phyloP scores from a whole-genome alignment of 2,888 invertebrate species.

The Acrocyrtus sp. region DNA sequence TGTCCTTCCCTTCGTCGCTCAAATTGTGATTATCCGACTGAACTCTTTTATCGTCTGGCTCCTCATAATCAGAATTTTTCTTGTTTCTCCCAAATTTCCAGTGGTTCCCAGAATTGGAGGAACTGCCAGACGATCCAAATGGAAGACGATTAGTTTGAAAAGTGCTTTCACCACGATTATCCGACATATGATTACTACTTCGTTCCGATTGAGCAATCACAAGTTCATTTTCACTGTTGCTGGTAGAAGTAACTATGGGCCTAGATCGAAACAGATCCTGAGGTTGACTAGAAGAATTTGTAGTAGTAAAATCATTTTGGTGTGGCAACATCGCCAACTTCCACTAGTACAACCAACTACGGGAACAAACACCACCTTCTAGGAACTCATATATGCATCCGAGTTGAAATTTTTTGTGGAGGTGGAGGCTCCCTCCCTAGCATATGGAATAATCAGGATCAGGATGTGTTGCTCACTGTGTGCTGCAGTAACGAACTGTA shows the following conservation, averaged over 20 bases:
- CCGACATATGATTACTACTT: conserved; percentile 17
- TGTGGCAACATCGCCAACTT: neutral
- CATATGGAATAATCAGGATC: too few relatives aligned
- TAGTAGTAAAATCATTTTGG: conserved; percentile 16
- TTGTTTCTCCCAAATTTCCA: conserved; percentile 23
- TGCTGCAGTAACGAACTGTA: too few relatives aligned
- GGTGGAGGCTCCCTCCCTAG: too few relatives aligned
- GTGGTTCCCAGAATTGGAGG: neutral
- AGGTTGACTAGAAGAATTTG: conserved; percentile 31
- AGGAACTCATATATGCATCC: neutral
- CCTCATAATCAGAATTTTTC: conserved; percentile 47
- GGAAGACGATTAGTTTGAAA: conserved; percentile 3
- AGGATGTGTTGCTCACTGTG: too few relatives aligned
- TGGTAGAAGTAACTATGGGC: conserved; percentile 1
- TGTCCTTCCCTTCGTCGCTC: conserved; percentile 11
- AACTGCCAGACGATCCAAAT: neutral
- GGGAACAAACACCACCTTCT: neutral
- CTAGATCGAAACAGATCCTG: conserved; percentile 30
- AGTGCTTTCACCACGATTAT: neutral
- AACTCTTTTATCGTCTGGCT: conserved; percentile 42
- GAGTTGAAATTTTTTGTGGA: neutral
- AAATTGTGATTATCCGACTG: conserved; percentile 14
- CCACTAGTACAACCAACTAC: neutral
- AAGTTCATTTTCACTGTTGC: neutral
- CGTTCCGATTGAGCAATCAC: neutral